Evolutionary conservation across 2,113 vertebrate genomes (phyloP), one percentile per base, ranked within the genome.

Genomic region (Sterna hirundo): DNA sequence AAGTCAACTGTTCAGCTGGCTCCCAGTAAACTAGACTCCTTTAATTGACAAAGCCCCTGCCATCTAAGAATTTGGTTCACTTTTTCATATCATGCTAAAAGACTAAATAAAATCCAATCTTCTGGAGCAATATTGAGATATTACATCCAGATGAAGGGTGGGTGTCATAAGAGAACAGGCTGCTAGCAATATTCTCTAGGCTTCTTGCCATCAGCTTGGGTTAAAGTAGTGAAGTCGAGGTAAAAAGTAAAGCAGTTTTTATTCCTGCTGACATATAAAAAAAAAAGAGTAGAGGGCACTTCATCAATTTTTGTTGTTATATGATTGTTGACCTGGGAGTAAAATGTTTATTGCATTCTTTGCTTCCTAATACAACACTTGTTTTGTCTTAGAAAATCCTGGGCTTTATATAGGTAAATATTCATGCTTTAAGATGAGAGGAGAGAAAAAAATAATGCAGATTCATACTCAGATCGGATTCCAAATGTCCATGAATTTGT

Each of bases 141-240:
- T 97, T 97, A 97, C 94, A 97, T 95, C 97, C 97, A 97, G 96
- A 97, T 97, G 97, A 97, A 97, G 97, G 94, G 97, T 96, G 96
- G 90, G 88, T 97, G 94, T 96, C 96, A 92, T 66, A 93, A 95
- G 94, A 96, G 93, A 97, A 90, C 90, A 74, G 95, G 93, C 97
- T 97, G 97, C 90, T 96, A 96, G 96, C 78, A 97, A 97, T 96
- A 97, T 97, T 98, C 88, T 98, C 89, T 97, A 96, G 97, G 97
- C 96, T 97, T 96, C 75, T 95, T 98, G 97, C 97, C 97, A 98
- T 96, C 94, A 96, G 81, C 93, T 86, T 96, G 92, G 86, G 93
- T 96, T 95, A 94, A 95, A 97, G 83, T 42, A 96, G 64, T 84
- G 93, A 91, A 95, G 94, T 51, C 6, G 75, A 96, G 79, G 68